These are phyloP conservation scores for Hippocampus kuda DNA, from an alignment of 2,797 vertebrate genomes.

Conservation along the genomic window DNA sequence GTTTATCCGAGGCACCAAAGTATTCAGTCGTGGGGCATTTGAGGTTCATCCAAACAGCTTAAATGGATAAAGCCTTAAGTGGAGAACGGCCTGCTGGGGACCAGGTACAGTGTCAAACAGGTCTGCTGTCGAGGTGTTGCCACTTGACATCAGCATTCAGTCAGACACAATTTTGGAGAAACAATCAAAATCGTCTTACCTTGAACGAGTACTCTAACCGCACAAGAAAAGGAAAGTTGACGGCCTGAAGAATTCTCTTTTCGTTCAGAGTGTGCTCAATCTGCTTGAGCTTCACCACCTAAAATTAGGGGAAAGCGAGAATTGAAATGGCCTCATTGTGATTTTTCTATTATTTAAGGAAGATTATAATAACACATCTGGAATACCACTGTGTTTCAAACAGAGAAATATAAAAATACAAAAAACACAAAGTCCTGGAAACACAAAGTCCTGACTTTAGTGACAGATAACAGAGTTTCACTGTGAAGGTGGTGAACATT, in stretches of 20 bases:
- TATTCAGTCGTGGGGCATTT: conserved; percentile 29
- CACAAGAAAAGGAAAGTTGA: conserved; percentile 87
- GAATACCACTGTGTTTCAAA: no score
- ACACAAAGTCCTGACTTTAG: no score
- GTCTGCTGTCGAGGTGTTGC: not conserved
- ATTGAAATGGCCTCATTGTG: not conserved
- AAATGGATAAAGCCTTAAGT: conserved; percentile 42
- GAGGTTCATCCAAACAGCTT: conserved; percentile 48
- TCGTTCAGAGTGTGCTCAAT: conserved; percentile 91
- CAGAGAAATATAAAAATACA: no score
- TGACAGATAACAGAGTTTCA: no score
- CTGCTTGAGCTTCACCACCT: conserved; percentile 93
- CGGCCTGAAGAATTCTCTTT: conserved; percentile 86
- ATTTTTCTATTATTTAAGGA: not conserved
- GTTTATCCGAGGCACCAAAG: conserved; percentile 47
- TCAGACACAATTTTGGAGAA: not conserved
- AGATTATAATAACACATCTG: no score
- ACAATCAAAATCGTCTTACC: conserved; percentile 44
- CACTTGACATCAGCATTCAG: not conserved
- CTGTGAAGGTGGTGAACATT: no score
- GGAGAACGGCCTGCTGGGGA: conserved; percentile 24
- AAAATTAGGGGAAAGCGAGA: conserved; percentile 4
- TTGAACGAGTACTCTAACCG: conserved; percentile 86
- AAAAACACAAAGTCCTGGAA: no score
- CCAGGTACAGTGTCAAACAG: conserved; percentile 3